Evolutionary conservation across 2,113 vertebrate species (phyloP).

Genomic region (Tenebrosternarchus preto): DNA sequence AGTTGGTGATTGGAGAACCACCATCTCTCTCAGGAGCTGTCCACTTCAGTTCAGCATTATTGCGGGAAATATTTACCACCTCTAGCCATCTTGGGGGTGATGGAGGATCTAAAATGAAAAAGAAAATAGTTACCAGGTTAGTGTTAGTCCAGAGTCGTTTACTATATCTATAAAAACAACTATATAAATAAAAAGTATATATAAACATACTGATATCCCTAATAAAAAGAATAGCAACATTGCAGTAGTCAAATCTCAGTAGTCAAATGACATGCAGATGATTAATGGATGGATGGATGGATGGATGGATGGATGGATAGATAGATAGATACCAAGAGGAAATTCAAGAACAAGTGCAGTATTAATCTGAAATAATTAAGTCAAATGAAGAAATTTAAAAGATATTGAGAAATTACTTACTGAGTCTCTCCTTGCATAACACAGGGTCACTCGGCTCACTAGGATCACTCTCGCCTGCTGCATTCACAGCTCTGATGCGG

Average conservation of each 20-base stretch:
- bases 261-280: too few relatives aligned
- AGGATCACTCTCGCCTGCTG: slow-evolving; percentile 93
- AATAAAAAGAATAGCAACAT: too few relatives aligned
- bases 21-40: slow-evolving; percentile 91
- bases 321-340: too few relatives aligned
- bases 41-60: slow-evolving; percentile 94
- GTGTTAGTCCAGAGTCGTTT: neutral
- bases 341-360: too few relatives aligned
- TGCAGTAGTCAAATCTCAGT: too few relatives aligned
- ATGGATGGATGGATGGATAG: too few relatives aligned
- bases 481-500: slow-evolving; percentile 90
- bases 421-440: slow-evolving; percentile 94
- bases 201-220: too few relatives aligned
- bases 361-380: neutral
- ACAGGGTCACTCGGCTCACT: slow-evolving; percentile 96
- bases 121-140: neutral
- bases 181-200: too few relatives aligned
- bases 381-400: neutral
- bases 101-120: slow-evolving; percentile 82
- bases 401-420: slow-evolving; percentile 74
- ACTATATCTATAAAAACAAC: too few relatives aligned
- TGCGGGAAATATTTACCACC: slow-evolving; percentile 88
- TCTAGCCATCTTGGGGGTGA: slow-evolving; percentile 92
- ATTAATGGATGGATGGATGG: too few relatives aligned
- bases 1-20: slow-evolving; percentile 93